Conservation (phyloP, 2,113 vertebrate species). For the Forbesichthys agassizii region DNA sequence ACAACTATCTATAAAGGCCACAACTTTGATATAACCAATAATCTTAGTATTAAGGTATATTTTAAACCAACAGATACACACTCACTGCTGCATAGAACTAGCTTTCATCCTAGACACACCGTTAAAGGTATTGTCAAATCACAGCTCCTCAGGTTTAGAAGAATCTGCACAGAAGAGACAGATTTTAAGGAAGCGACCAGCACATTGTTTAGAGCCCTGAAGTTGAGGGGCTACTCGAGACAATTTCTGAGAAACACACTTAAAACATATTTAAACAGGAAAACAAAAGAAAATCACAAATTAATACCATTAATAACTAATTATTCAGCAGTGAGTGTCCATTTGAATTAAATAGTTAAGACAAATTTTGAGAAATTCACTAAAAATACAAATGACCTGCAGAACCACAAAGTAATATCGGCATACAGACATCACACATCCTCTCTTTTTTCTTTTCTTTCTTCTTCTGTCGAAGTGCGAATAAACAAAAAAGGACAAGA, state of each 20-base stretch:
- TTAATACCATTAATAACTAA: neutral
- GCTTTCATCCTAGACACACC: neutral
- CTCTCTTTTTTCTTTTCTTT: too few species aligned
- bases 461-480: too few species aligned
- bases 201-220: neutral
- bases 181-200: neutral
- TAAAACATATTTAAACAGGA: too few species aligned
- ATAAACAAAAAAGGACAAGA: too few species aligned
- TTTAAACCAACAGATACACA: neutral
- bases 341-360: neutral
- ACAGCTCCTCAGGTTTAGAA: neutral
- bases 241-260: neutral
- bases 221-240: neutral
- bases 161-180: neutral
- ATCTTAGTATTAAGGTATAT: too few species aligned
- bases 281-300: neutral
- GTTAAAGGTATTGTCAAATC: neutral
- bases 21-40: too few species aligned
- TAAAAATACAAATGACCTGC: neutral
- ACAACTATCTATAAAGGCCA: too few species aligned
- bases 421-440: neutral
- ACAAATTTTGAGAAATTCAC: neutral
- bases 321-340: neutral
- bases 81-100: neutral
- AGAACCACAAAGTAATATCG: neutral